phyloP scores from a whole-genome alignment of 1,140 invertebrate genomes.

The Amphibalanus amphitrite region DNA sequence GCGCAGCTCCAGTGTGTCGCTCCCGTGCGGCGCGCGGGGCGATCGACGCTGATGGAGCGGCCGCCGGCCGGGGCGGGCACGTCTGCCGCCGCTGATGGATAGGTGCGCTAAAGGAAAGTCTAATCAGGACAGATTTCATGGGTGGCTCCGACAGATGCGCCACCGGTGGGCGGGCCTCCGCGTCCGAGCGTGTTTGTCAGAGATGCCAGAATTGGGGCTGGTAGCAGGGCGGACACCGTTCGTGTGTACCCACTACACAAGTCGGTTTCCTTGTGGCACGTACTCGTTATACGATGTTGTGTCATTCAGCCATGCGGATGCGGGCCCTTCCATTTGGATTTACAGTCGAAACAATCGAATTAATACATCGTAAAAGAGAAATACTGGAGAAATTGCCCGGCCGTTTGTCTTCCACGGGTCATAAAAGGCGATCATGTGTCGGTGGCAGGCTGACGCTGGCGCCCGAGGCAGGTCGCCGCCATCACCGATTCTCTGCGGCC shows the following conservation, averaged over 20 bases:
- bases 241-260: too few species aligned
- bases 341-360: not conserved
- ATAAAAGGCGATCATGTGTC: not conserved
- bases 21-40: not conserved
- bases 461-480: too few species aligned
- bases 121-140: not conserved
- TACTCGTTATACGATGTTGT: too few species aligned
- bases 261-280: too few species aligned
- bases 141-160: not conserved
- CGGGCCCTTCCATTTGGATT: not conserved
- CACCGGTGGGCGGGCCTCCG: too few species aligned
- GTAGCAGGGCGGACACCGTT: too few species aligned
- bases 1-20: not conserved
- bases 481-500: not conserved
- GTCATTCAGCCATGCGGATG: too few species aligned
- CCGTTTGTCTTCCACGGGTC: not conserved
- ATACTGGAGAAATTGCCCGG: not conserved
- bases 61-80: too few species aligned
- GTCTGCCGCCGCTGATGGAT: not conserved
- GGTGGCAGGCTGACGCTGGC: too few species aligned
- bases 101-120: not conserved
- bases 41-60: not conserved
- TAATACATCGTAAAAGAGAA: constrained; percentile 2
- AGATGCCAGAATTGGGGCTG: too few species aligned
- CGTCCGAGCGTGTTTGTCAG: too few species aligned